Base-by-base conservation (phyloP, 2,113 vertebrate genomes). In the Ophthalmotilapia sp. region DNA sequence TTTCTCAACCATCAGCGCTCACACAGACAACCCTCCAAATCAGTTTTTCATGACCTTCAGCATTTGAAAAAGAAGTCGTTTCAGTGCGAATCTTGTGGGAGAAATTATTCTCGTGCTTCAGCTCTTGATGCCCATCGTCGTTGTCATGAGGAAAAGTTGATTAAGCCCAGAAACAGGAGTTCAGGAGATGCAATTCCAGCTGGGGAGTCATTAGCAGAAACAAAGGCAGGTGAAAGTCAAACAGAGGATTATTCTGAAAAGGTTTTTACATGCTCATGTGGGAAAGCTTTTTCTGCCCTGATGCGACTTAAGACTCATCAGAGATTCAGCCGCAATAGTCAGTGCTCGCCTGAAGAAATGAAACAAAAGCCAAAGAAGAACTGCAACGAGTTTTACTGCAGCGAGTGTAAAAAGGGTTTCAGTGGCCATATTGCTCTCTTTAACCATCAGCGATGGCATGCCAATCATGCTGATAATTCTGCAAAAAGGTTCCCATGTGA, bases 101-200 rank as follows among this genome's bases (percentile, higher is more conserved):
- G 96, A 6, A 95, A 88, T 89, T 97, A 97, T 90, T 97, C 96
- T 13, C 96, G 96, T 1, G 95, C 95, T 15, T 96, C 96, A 8
- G 96, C 96, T 53, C 96, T 97, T 3, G 96, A 97, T n/a, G 96
- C 96, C 6, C 96, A 97, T 80, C 96, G 95, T 5, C 96, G 95
- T 4, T 96, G 95, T 83, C 96, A 97, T n/a, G 96, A 97, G 81
- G 94, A 93, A 68, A 96, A 97, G n/a, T 90, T 97, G 79, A 68
- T 97, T 2, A 97, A 96, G 79, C 82, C 92, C 2, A 92, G 84
- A 53, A 91, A 65, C 82, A 91, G 81, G 75, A 89, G 79, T 54
- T 88, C 88, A 6, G 81, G 87, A 90, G 87, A 95, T 81, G 38
- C 36, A 2, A 6, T 49, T 81, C 73, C 45, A 31, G 55, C 9